Conservation (phyloP, 2,113 vertebrate genomes). For the Triplophysa dalaica region DNA sequence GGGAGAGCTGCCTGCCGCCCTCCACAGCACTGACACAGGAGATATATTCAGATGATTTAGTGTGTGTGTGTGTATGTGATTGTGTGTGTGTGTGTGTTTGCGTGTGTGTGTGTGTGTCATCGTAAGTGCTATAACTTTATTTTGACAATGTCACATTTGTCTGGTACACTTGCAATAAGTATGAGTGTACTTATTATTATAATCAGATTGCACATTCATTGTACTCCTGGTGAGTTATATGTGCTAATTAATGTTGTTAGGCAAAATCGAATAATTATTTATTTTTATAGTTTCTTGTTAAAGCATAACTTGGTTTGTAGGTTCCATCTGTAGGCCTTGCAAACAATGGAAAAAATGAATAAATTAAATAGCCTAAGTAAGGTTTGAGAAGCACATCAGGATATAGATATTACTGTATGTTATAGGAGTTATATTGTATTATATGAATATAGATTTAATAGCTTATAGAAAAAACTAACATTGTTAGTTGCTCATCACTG, state of each 20-base stretch:
- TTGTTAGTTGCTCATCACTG: too few species aligned
- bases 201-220: slow-evolving; percentile 48
- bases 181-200: slow-evolving; percentile 43
- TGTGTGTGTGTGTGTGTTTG: slow-evolving; percentile 20
- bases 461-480: too few species aligned
- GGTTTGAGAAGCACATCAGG: neutral
- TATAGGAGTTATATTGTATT: neutral
- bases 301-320: neutral
- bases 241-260: slow-evolving; percentile 42
- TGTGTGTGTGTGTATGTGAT: neutral
- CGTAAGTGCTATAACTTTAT: slow-evolving; percentile 47
- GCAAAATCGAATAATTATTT: slow-evolving; percentile 11
- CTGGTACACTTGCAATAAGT: neutral
- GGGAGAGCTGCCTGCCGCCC: slow-evolving; percentile 21
- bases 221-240: slow-evolving; percentile 39
- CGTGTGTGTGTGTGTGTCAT: slow-evolving; percentile 21
- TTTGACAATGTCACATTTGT: slow-evolving; percentile 46
- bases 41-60: slow-evolving; percentile 58
- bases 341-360: neutral
- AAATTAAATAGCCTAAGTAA: neutral
- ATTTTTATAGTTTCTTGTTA: slow-evolving; percentile 26
- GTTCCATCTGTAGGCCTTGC: neutral
- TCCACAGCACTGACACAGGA: slow-evolving; percentile 31
- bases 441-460: neutral
- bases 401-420: neutral